Conservation (phyloP, 1,140 invertebrate genomes). For the Drosophila pallidifrons region DNA sequence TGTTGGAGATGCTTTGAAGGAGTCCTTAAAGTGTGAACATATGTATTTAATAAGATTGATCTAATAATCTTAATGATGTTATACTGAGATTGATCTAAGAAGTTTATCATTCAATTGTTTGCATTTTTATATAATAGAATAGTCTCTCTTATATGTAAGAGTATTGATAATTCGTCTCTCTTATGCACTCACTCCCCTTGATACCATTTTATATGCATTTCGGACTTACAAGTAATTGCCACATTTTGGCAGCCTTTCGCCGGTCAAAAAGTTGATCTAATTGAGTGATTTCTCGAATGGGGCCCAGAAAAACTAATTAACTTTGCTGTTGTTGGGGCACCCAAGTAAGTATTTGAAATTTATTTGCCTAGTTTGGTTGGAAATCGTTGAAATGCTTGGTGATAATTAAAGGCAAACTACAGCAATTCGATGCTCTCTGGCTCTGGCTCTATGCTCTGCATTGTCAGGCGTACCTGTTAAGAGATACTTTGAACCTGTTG, state of each 20-base stretch:
- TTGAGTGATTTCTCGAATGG: slow-evolving; percentile 74
- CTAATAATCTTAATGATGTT: no score
- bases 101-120: no score
- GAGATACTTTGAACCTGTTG: slow-evolving; percentile 83
- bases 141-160: no score
- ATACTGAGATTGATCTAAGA: no score
- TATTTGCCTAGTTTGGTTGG: slow-evolving; percentile 64
- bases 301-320: slow-evolving; percentile 71
- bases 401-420: slow-evolving; percentile 70
- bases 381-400: slow-evolving; percentile 75
- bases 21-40: neutral
- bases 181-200: neutral
- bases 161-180: neutral
- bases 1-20: neutral
- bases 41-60: no score
- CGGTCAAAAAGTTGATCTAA: slow-evolving; percentile 59
- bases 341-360: slow-evolving; percentile 47
- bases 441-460: slow-evolving; percentile 6
- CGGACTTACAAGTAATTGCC: slow-evolving; percentile 48
- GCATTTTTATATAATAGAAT: no score
- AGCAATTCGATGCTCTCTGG: slow-evolving; percentile 12
- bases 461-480: slow-evolving; percentile 79
- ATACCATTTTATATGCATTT: slow-evolving; percentile 34
- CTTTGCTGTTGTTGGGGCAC: slow-evolving; percentile 44
- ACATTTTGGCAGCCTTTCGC: slow-evolving; percentile 75